Conservation (phyloP, 2,888 invertebrate genomes). For the Corbicula japonica region DNA sequence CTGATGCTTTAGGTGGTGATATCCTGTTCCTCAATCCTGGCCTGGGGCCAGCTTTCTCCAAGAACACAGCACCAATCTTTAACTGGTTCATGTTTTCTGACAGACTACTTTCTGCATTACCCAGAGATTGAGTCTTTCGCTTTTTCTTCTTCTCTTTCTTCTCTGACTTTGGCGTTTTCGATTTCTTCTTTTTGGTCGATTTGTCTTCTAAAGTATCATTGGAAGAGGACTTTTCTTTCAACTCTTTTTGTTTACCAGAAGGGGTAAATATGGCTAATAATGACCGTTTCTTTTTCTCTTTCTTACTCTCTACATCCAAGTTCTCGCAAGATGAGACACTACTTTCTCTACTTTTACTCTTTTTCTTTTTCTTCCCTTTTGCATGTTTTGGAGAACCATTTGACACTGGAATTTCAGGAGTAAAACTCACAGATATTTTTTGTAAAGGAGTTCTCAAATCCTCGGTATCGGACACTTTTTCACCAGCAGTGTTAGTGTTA, state of each 20-base stretch:
- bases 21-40: constrained; percentile 46
- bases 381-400: constrained; percentile 55
- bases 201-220: constrained; percentile 76
- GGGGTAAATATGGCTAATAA: constrained; percentile 74
- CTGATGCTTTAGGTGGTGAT: constrained; percentile 82
- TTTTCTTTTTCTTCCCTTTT: constrained; percentile 71
- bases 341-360: constrained; percentile 57
- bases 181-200: constrained; percentile 77
- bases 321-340: constrained; percentile 54
- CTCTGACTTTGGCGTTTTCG: constrained; percentile 74
- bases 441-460: constrained; percentile 54
- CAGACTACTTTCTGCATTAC: constrained; percentile 63
- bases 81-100: constrained; percentile 74
- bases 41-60: constrained; percentile 45
- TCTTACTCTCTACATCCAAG: constrained; percentile 46
- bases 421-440: constrained; percentile 54
- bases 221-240: constrained; percentile 76
- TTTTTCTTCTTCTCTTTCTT: constrained; percentile 79
- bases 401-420: constrained; percentile 62
- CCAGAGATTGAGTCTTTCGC: constrained; percentile 60
- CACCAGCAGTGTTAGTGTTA: constrained; percentile 67
- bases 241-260: constrained; percentile 65
- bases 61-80: constrained; percentile 78
- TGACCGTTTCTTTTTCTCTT: constrained; percentile 77
- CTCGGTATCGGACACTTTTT: constrained; percentile 74